Evolutionary conservation across 1,140 invertebrate species (phyloP), one percentile per base, ranked within the genome.

Genomic region (Drosophila kikkawai): DNA sequence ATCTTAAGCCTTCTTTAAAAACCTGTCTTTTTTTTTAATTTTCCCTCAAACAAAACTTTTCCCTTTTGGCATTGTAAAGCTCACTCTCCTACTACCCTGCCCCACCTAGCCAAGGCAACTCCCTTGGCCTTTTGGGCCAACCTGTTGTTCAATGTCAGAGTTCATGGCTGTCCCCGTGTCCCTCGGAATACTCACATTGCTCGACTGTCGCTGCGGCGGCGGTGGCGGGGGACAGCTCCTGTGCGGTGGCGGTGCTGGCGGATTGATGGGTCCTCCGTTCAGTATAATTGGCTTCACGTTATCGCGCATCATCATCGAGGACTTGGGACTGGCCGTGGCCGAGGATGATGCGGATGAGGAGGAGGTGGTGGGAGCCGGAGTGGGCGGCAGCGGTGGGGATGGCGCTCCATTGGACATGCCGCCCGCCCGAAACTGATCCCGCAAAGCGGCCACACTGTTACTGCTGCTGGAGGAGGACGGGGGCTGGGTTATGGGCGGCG

Each of bases 241-340:
- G 71, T 93, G 92, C 15, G 92, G 92, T 11, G 92, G 92, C 65
- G 90, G 69, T 36, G 91, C 88, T 53, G 91, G 92, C 13, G 91
- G 88, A 78, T 91, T 91, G 9, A 92, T 67, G 34, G 87, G 82
- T 4, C 91, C 91, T 55, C 91, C 91, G 53, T 92, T 91, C 12
- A 92, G n/a, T 60, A 91, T 82, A 50, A 92, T 92, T 11, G 91
- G 91, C 48, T 88, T 82, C 36, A 82, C 76, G 41, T 78, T 79
- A 44, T 91, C 91, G 17, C 81, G 77, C 42, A 81, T 80, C 67
- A 69, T 71, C 51, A 68, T 64, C 26, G 76, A 53, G 2, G 77
- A 73, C 48, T 90, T 85, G 12, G 86, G 86, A 32, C 82, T 82
- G 55, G 61, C 66, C 15, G 65, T 75, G 37, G 67, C 74, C 17